A percentile compares a stretch with the other conserved stretches of the same genome.
These are phyloP conservation scores for Gymnocypris eckloni DNA, from an alignment of 2,797 vertebrate genomes.

Conservation along the genomic window DNA sequence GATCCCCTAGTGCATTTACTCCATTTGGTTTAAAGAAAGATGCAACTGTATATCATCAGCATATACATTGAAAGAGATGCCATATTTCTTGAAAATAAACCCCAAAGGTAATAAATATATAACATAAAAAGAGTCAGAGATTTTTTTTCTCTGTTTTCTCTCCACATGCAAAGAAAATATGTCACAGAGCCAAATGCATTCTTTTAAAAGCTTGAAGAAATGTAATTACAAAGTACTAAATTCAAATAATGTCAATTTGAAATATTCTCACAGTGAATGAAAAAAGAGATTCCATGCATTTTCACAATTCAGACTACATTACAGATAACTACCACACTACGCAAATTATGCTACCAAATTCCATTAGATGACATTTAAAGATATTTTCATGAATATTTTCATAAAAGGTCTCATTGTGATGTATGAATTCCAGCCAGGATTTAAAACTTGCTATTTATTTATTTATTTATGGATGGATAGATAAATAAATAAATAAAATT, in stretches of 20 bases:
- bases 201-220: background rate
- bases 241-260: background rate
- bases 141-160: background rate
- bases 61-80: too few species aligned
- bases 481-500: background rate
- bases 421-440: background rate
- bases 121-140: too few species aligned
- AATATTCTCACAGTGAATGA: background rate
- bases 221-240: background rate
- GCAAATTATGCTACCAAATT: background rate
- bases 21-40: too few species aligned
- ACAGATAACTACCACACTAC: background rate
- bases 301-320: slow-evolving; percentile 11
- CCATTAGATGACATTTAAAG: background rate
- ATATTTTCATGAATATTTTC: background rate
- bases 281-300: background rate
- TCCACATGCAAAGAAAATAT: background rate
- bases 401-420: background rate
- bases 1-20: too few species aligned
- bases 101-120: too few species aligned
- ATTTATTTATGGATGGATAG: background rate
- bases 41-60: too few species aligned
- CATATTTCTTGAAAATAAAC: too few species aligned
- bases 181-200: background rate
- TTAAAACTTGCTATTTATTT: background rate